These are phyloP conservation scores for Cydia amplana DNA, from an alignment of 1,140 invertebrate genomes.

Conservation along the genomic window DNA sequence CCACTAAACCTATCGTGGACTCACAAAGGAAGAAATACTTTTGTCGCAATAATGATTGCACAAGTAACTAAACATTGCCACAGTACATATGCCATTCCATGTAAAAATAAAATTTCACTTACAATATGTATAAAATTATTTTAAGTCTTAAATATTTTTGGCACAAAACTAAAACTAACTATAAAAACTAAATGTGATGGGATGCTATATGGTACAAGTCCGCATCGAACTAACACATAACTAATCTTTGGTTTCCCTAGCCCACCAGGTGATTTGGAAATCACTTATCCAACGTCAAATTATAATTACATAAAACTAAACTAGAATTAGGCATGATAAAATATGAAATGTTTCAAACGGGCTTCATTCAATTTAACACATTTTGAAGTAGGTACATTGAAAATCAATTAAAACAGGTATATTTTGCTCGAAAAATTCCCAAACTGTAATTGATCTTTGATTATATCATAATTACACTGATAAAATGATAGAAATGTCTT, in stretches of 20 bases:
- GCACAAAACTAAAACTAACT: constrained; percentile 62
- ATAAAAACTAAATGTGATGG: constrained; percentile 52
- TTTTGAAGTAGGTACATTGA: not conserved
- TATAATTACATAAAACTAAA: constrained; percentile 40
- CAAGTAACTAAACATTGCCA: constrained; percentile 63
- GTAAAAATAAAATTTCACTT: constrained; percentile 63
- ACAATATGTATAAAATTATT: constrained; percentile 53
- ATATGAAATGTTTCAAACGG: constrained; percentile 66
- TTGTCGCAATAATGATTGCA: constrained; percentile 62
- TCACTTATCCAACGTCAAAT: constrained; percentile 43
- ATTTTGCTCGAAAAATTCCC: not conserved
- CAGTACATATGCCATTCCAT: constrained; percentile 68
- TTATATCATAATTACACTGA: constrained; percentile 31
- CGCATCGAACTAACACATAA: constrained; percentile 58
- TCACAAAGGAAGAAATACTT: constrained; percentile 66
- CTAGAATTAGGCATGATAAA: constrained; percentile 62
- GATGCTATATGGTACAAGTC: constrained; percentile 69
- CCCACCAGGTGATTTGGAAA: constrained; percentile 66
- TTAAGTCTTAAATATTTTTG: constrained; percentile 68
- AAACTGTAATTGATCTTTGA: not conserved
- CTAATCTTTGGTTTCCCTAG: constrained; percentile 78
- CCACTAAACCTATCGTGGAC: constrained; percentile 46
- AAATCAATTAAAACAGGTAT: not conserved
- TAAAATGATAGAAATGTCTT: constrained; percentile 40
- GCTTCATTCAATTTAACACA: constrained; percentile 32